Percentiles rank a stretch among this genome's conserved stretches.
Evolutionary conservation across 2,113 vertebrate species (phyloP).

Genomic region (Cinclus mexicanus): DNA sequence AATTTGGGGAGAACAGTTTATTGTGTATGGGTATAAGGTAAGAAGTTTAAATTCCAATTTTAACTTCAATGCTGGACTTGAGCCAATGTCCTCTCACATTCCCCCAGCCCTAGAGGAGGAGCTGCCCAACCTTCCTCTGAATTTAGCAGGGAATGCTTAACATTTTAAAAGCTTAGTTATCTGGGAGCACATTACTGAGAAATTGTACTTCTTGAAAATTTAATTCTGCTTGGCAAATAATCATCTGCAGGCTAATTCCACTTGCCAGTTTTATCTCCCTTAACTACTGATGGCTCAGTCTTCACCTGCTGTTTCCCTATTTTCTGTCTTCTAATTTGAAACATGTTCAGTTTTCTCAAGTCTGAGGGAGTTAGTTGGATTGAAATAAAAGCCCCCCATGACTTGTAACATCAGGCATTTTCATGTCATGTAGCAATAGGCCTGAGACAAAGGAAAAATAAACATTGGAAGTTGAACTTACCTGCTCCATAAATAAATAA

Average conservation of each 20-base stretch:
- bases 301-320: neutral
- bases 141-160: neutral
- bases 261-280: neutral
- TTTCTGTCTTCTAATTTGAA: neutral
- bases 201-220: neutral
- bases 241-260: neutral
- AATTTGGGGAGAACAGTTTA: neutral
- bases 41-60: neutral
- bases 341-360: neutral
- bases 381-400: neutral
- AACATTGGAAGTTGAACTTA: neutral
- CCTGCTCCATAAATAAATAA: neutral
- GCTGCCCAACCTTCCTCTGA: neutral
- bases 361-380: neutral
- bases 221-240: conserved; percentile 18
- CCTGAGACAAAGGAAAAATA: neutral
- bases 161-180: conserved; percentile 1
- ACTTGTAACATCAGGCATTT: neutral
- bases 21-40: neutral
- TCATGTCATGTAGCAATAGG: neutral
- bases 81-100: neutral
- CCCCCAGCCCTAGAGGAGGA: neutral
- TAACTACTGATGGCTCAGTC: neutral
- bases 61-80: neutral
- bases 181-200: neutral